Evolutionary conservation across 2,113 vertebrate genomes (phyloP).

Genomic region (Sialia sialis): DNA sequence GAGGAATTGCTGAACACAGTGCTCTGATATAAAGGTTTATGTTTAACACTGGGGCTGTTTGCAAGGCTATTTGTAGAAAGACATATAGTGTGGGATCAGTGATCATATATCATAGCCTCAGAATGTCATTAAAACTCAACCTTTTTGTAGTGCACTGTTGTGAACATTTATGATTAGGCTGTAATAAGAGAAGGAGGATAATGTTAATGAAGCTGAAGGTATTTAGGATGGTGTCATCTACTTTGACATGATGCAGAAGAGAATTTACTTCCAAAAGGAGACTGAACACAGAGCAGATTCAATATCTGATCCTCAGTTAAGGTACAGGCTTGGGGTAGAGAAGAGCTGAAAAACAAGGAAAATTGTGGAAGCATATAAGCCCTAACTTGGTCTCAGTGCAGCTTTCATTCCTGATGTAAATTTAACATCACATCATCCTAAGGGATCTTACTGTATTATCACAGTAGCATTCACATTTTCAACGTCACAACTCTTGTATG

Average conservation of each 20-base stretch:
- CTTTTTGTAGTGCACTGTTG: conserved; percentile 50
- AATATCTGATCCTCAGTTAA: background rate
- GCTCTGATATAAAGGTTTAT: conserved; percentile 25
- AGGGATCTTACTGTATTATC: background rate
- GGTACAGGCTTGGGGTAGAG: background rate
- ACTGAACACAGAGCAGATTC: background rate
- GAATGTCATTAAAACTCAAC: conserved; percentile 48
- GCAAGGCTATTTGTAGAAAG: conserved; percentile 41
- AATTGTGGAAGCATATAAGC: background rate
- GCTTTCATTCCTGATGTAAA: background rate
- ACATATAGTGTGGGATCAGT: background rate
- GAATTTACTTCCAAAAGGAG: conserved; percentile 44
- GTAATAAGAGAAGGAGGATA: conserved; percentile 57
- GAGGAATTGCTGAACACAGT: background rate
- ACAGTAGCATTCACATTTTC: background rate
- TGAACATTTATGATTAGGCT: conserved; percentile 65
- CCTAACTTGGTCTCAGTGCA: background rate
- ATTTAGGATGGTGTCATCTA: conserved; percentile 49
- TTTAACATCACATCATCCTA: background rate
- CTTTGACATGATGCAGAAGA: conserved; percentile 9
- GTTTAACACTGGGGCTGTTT: conserved; percentile 29
- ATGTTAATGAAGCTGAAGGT: conserved; percentile 58
- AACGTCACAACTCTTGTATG: background rate
- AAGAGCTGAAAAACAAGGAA: background rate
- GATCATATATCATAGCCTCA: conserved; percentile 30